phyloP scores from a whole-genome alignment of 1,140 invertebrate genomes.

The Microplitis mediator region DNA sequence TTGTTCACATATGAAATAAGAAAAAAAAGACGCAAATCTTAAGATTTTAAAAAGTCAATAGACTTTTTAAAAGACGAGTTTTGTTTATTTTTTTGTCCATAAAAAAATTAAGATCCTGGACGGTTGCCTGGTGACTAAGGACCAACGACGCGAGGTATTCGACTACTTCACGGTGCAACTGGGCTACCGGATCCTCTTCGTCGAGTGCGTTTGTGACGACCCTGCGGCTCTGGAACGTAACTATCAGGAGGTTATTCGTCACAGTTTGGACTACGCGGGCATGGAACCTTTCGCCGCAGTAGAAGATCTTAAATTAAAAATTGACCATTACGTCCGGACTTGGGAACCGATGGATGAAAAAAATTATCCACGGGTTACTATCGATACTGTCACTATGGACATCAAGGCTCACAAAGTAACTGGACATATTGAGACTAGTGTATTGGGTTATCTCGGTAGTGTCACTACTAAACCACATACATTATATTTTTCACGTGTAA shows the following conservation, averaged over 20 bases:
- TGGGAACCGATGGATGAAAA: constrained; percentile 78
- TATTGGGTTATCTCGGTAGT: constrained; percentile 81
- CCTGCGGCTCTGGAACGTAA: constrained; percentile 81
- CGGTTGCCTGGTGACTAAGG: constrained; percentile 87
- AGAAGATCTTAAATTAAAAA: constrained; percentile 81
- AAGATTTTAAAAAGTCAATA: background rate
- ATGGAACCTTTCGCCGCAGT: constrained; percentile 79
- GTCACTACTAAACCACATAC: constrained; percentile 75
- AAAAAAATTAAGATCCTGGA: constrained; percentile 78
- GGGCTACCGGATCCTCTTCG: constrained; percentile 87
- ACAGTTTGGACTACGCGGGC: constrained; percentile 85
- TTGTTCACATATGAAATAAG: background rate
- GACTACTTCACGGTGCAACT: constrained; percentile 75
- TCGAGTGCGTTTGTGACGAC: constrained; percentile 91
- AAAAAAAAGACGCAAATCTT: constrained; percentile 4
- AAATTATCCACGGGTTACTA: constrained; percentile 68
- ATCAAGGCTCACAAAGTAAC: constrained; percentile 66
- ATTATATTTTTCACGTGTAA: constrained; percentile 76
- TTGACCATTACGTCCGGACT: constrained; percentile 82
- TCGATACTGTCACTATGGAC: constrained; percentile 72
- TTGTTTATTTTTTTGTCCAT: background rate
- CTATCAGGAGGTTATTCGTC: constrained; percentile 88
- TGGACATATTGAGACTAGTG: constrained; percentile 74
- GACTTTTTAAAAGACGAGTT: background rate
- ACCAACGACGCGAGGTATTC: constrained; percentile 78